Percentiles rank a stretch among this genome's conserved stretches.
Evolutionary conservation across 2,888 invertebrate genomes (phyloP).

Genomic region (Cynaeus angustus): DNA sequence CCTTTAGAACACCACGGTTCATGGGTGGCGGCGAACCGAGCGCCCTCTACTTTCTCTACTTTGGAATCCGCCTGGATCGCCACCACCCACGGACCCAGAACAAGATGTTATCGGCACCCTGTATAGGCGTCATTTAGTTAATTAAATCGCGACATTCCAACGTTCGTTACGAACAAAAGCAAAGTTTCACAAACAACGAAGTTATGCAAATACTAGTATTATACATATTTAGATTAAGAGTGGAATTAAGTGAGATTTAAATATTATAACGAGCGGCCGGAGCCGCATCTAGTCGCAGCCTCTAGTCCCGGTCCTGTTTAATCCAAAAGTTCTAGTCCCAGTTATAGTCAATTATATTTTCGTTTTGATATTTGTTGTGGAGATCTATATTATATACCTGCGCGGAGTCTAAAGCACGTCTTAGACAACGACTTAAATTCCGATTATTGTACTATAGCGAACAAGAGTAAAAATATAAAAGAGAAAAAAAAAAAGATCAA

Average conservation of each 20-base stretch:
- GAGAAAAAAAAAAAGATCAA: conserved; percentile 60
- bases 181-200: conserved; percentile 73
- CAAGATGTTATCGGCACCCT: conserved; percentile 63
- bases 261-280: conserved; percentile 48
- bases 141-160: conserved; percentile 62
- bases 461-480: conserved; percentile 54
- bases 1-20: conserved; percentile 66
- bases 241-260: conserved; percentile 64
- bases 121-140: conserved; percentile 60
- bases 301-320: conserved; percentile 66
- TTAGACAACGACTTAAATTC: conserved; percentile 44
- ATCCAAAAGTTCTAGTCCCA: conserved; percentile 66
- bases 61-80: neutral
- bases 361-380: conserved; percentile 55
- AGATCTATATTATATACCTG: conserved; percentile 56
- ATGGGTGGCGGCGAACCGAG: conserved; percentile 35
- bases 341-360: conserved; percentile 70
- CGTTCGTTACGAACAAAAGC: conserved; percentile 68
- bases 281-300: conserved; percentile 65
- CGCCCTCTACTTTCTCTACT: neutral
- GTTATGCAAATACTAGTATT: conserved; percentile 68
- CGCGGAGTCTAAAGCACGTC: conserved; percentile 43
- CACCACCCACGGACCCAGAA: conserved; percentile 11
- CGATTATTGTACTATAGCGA: conserved; percentile 50
- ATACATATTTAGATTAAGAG: conserved; percentile 64